Base-by-base conservation (phyloP, 1,140 invertebrate genomes). In the Cyclina sinensis region DNA sequence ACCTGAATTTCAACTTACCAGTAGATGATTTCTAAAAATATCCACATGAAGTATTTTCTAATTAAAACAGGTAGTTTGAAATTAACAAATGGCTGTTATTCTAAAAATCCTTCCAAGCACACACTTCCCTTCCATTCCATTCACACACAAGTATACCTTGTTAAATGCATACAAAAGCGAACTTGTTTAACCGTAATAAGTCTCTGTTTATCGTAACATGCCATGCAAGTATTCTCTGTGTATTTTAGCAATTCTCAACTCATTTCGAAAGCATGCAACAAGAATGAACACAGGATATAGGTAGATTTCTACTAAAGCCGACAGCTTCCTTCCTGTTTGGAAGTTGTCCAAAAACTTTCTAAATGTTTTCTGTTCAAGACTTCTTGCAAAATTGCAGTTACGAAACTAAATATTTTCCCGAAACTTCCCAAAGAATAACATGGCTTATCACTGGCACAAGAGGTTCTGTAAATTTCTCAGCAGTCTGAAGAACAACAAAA, bases 221-320 rank as follows among this genome's bases (percentile, higher is more conserved):
- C 74, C 74, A 78, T 14, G 30, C n/a, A 54, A 54, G 74, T 57
- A 78, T 78, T 54, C 74, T 54, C n/a, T 18, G 48, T 35, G 54
- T 24, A 78, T 78, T 78, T 78, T 54, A 78, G 74, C 48, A 51
- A 78, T 78, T 78, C 74, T 78, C 74, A 27, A 78, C 74, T 78
- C 46, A 78, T 78, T 70, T 70, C 65, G 0, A 14, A 70, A 70
- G 65, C 65, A 70, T 70, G 65, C 65, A 70, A 37, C 32, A 70
- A 70, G 32, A 18, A 70, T 39, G 65, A 70, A 65, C 12, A 2
- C 21, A 30, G 37, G 65, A 37, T 70, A 70, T 70, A 70, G 32
- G 59, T 37, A 70, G 37, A 35, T 18, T 70, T 37, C 65, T 70
- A 70, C 65, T 16, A 7, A 70, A 39, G 24, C 32, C 35, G 65